A percentile compares a stretch with the other conserved stretches of the same genome.
Evolutionary conservation across 2,888 invertebrate species (phyloP).

Genomic region (Eumacrocentrus americanus): DNA sequence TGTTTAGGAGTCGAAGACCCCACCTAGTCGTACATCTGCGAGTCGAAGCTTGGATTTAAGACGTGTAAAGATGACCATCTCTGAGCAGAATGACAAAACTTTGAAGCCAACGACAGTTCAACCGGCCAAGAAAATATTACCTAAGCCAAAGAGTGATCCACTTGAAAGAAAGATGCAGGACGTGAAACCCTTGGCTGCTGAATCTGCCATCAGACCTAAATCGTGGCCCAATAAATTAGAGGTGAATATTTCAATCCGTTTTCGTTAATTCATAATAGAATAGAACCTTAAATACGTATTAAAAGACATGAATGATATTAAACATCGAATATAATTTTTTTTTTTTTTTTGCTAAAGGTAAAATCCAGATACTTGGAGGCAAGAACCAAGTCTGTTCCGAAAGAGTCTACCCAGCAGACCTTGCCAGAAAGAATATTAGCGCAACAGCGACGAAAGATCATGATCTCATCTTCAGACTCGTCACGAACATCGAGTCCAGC

Average conservation of each 20-base stretch:
- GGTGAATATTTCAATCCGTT: conserved; percentile 41
- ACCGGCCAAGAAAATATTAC: conserved; percentile 44
- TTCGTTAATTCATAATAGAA: too few relatives aligned
- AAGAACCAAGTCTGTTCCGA: conserved; percentile 52
- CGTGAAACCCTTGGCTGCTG: conserved; percentile 46
- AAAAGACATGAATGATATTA: too few relatives aligned
- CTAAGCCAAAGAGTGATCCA: conserved; percentile 58
- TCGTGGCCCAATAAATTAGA: conserved; percentile 60
- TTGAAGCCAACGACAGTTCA: conserved; percentile 34
- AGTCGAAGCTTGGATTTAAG: conserved; percentile 57
- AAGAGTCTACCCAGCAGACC: conserved; percentile 41
- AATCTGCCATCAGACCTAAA: conserved; percentile 48
- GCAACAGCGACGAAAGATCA: conserved; percentile 62
- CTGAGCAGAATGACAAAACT: conserved; percentile 56
- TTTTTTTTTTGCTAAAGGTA: conserved; percentile 48
- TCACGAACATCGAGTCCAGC: conserved; percentile 75
- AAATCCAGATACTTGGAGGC: conserved; percentile 73
- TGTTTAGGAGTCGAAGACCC: conserved; percentile 48
- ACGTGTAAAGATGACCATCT: conserved; percentile 60
- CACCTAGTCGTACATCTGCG: conserved; percentile 47
- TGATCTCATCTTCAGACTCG: conserved; percentile 70
- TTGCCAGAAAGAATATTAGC: conserved; percentile 50
- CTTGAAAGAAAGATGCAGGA: conserved; percentile 54
- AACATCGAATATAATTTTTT: background rate
- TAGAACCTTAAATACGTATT: too few relatives aligned